Conservation (phyloP, 2,797 vertebrate genomes). For the Acanthurus leucopareius region DNA sequence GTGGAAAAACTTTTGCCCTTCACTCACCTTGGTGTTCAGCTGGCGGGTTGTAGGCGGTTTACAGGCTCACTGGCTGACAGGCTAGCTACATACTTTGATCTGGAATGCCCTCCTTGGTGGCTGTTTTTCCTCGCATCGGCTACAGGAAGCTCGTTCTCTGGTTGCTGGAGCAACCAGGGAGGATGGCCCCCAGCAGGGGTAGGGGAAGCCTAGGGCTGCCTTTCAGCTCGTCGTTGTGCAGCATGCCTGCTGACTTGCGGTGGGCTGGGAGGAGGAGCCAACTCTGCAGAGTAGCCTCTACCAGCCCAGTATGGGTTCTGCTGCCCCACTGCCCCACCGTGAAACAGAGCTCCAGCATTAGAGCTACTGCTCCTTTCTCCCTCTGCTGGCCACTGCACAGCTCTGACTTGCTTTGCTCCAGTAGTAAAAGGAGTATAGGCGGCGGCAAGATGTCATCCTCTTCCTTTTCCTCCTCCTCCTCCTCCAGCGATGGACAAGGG, state of each 20-base stretch:
- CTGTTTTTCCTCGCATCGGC: conserved; percentile 47
- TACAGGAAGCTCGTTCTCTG: conserved; percentile 61
- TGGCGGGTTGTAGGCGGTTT: conserved; percentile 36
- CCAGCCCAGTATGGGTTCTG: conserved; percentile 58
- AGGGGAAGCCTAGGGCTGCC: conserved; percentile 67
- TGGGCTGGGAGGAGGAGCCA: conserved; percentile 77
- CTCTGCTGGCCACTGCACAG: conserved; percentile 68
- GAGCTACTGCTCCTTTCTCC: conserved; percentile 53
- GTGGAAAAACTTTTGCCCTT: conserved; percentile 73
- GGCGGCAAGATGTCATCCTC: conserved; percentile 79
- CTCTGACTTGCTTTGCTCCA: conserved; percentile 63
- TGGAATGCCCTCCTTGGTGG: conserved; percentile 60
- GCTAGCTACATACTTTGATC: conserved; percentile 52
- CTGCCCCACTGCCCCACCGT: conserved; percentile 54
- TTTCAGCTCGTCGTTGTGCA: conserved; percentile 52
- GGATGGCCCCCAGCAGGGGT: conserved; percentile 62
- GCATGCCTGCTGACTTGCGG: conserved; percentile 64
- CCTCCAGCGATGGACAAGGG: conserved; percentile 68
- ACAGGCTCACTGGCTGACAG: conserved; percentile 52
- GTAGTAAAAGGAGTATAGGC: conserved; percentile 51
- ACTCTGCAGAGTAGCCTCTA: conserved; percentile 69
- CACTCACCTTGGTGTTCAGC: conserved; percentile 69
- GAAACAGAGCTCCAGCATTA: conserved; percentile 60
- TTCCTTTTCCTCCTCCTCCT: conserved; percentile 54
- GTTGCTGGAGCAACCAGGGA: conserved; percentile 80